A percentile compares a stretch with the other conserved stretches of the same genome.
phyloP scores from a whole-genome alignment of 2,113 vertebrate species.

The Pardalotus punctatus region DNA sequence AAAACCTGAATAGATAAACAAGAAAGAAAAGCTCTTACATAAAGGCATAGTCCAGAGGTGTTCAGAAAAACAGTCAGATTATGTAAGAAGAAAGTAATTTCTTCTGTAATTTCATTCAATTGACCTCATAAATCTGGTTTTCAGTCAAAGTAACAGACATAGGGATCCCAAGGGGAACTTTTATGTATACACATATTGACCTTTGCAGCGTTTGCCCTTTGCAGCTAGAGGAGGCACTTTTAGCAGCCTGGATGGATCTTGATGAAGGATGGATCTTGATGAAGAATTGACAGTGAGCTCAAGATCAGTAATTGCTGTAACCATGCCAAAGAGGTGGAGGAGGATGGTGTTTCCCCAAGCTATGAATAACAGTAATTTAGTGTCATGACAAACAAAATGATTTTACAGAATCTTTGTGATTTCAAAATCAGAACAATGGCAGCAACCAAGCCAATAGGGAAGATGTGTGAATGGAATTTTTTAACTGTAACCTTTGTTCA shows the following conservation, averaged over 20 bases:
- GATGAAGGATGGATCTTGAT: too few species aligned
- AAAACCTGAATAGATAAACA: background rate
- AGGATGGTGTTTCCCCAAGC: background rate
- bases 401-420: background rate
- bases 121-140: background rate
- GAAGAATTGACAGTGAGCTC: background rate
- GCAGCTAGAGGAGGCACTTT: background rate
- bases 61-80: background rate
- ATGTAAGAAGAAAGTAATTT: background rate
- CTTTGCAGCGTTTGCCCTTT: background rate
- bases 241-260: background rate
- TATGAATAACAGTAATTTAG: background rate
- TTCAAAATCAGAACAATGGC: background rate
- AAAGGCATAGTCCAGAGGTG: background rate
- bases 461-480: background rate
- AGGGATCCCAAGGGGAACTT: background rate
- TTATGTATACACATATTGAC: too few species aligned
- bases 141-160: background rate
- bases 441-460: background rate
- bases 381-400: background rate
- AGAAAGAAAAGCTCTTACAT: background rate
- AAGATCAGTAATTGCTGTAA: background rate
- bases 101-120: background rate
- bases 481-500: background rate
- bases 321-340: background rate